Evolutionary conservation across 1,140 invertebrate genomes (phyloP), one percentile per base, ranked within the genome.

Genomic region (Tetranychus urticae): DNA sequence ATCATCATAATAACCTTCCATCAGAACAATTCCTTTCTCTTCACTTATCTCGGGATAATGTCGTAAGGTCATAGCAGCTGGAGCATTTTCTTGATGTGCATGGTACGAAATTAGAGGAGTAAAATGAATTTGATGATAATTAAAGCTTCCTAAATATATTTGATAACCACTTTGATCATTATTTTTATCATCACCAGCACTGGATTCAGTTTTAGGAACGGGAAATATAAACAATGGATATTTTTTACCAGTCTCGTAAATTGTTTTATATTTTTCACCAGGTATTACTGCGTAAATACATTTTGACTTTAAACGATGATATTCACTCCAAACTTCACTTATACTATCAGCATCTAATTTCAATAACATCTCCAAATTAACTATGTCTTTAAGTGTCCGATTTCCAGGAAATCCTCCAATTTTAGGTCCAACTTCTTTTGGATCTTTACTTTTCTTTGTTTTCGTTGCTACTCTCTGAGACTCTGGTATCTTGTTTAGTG

Each of bases 331-430:
- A 48, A 64, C 62, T 42, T 59, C 2, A 34, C 13, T 42, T 48
- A 64, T 62, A 23, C 62, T 57, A 5, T 64, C 60, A 34, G 42
- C 13, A 10, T 42, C 14, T 35, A 58, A 55, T 6, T 62, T 58
- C 34, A 34, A 35, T 34, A 64, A 45, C 34, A 64, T 50, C 55
- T 64, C 57, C 3, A 64, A n/a, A 46, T 64, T 61, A 12, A 64
- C 56, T 8, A 64, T 45, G 52, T 64, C 63, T 37, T 60, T 48
- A 7, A 64, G 47, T 3, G 36, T 58, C 34, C 50, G n/a, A 12
- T 36, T 23, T 52, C 56, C 31, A 23, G 36, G 23, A 10, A 37
- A 46, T 10, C 54, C 50, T 56, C 46, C 36, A 10, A 52, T 37
- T 39, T 45, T 55, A 13, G 34, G 12, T 5, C 35, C 2, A 14